Conservation (phyloP, 2,888 invertebrate genomes). For the Diaperis boleti region DNA sequence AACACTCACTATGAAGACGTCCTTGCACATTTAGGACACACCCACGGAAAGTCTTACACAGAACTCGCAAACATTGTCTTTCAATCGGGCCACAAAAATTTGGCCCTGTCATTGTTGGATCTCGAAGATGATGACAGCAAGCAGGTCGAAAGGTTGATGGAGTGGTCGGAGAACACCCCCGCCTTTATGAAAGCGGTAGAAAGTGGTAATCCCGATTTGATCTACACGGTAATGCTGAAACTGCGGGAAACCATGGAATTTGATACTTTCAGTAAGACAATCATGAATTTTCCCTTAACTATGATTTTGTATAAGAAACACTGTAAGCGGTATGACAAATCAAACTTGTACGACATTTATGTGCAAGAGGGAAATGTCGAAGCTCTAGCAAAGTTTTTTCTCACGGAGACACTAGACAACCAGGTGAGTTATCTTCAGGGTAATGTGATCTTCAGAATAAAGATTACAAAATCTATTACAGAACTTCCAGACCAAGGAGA, state of each 20-base stretch:
- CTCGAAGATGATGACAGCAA: background rate
- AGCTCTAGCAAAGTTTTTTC: background rate
- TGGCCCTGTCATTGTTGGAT: background rate
- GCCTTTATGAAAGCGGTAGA: background rate
- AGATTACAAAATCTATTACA: no score
- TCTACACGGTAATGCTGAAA: background rate
- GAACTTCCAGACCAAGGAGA: background rate
- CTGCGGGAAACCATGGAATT: background rate
- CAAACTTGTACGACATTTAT: background rate
- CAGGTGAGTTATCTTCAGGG: background rate
- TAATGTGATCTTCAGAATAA: background rate
- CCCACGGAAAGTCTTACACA: background rate
- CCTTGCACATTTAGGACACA: background rate
- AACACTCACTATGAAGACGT: background rate
- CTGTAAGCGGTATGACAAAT: background rate
- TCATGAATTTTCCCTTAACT: background rate
- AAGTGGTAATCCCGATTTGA: conserved; percentile 1
- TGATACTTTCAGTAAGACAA: background rate
- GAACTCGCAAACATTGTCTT: background rate
- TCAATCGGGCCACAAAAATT: background rate
- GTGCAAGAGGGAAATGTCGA: background rate
- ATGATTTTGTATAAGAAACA: background rate
- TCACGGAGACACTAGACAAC: background rate
- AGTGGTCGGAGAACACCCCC: background rate
- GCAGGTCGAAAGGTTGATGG: background rate